Base-by-base conservation (phyloP, 2,797 vertebrate genomes). In the Lithobates sylvaticus region DNA sequence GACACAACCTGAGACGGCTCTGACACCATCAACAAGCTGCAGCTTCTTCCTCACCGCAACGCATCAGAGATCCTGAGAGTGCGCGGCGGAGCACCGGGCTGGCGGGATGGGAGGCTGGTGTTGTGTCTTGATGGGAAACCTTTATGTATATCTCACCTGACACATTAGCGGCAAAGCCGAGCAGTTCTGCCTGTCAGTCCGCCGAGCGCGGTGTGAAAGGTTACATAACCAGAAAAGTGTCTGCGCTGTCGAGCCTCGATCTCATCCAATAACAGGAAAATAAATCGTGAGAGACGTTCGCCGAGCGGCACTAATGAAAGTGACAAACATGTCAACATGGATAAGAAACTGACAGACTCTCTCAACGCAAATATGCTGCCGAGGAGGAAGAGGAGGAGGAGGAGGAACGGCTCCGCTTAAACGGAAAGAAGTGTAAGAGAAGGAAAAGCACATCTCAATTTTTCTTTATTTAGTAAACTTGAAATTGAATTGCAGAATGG, bases 101-200 rank as follows among this genome's bases (percentile, higher is more conserved):
- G 39, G 47, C 36, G 34, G 68, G 42, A 70, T 42, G 65, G 29
- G 74, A 32, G 3, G 23, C 12, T 79, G 27, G 5, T 10, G 50
- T 29, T 2, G 70, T 36, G 34, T 84, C 68, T 73, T 72, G 83
- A 77, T 67, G 58, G 47, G 61, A 42, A 84, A 72, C 68, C 47
- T 77, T 84, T 78, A 71, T 85, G 76, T 78, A 78, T 72, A 85
- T 78, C 78, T 61, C 36, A 79, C 34, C 84, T 79, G 69, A 85
- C 76, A 73, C 70, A 77, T 79, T 32, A 73, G 34, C 70, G 69
- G 21, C 34, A 61, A 23, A 61, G 44, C 34, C 23, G 27, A 42
- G 44, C 76, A 18, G 36, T 73, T 78, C 68, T 72, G 36, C 34
- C 75, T 85, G 84, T 79, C 84, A 73, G 39, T 71, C 69, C 50